Evolutionary conservation across 2,888 invertebrate genomes (phyloP), one percentile per base, ranked within the genome.

Genomic region (Protonemura montana): DNA sequence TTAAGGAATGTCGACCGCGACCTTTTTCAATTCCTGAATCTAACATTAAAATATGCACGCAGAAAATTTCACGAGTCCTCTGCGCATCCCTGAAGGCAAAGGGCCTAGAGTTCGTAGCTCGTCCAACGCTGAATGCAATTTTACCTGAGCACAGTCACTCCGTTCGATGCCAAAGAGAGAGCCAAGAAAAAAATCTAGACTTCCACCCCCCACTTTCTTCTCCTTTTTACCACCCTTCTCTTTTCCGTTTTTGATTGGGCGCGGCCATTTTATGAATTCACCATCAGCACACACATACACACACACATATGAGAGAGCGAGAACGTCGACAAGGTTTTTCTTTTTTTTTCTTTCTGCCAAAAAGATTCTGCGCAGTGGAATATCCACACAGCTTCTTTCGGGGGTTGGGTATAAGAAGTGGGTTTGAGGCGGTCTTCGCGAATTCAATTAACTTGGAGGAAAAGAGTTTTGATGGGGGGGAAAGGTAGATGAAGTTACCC

Each of bases 211-310:
- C 30, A 80, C 27, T 85, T 82, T 84, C 86, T 85, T 26, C 80
- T 28, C n/a, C 81, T 84, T 80, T 80, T 41, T 41, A 28, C 85
- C 59, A 59, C 85, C 86, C 77, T 77, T 80, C 87, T 85, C 82
- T 82, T 82, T 87, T 85, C 87, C 87, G 87, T 87, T 87, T 88
- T 88, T 88, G 88, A 88, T 88, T 88, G 88, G 88, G 87, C 87
- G 87, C 87, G 85, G 88, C 88, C 88, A 88, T 88, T 88, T 88
- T 88, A 88, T 88, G 88, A 88, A 88, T 88, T 88, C 88, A 87
- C 87, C 86, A 87, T 87, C 87, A 76, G 27, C 82, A 28, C 27
- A 85, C 78, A 85, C 26, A 77, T 27, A 81, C 86, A 86, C 86
- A 86, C 80, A 77, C 85, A 41, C 25, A 81, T 27, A 84, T 59